Percentiles rank a stretch among this genome's conserved stretches.
Evolutionary conservation across 1,140 invertebrate genomes (phyloP).

Genomic region (Drosophila truncata): DNA sequence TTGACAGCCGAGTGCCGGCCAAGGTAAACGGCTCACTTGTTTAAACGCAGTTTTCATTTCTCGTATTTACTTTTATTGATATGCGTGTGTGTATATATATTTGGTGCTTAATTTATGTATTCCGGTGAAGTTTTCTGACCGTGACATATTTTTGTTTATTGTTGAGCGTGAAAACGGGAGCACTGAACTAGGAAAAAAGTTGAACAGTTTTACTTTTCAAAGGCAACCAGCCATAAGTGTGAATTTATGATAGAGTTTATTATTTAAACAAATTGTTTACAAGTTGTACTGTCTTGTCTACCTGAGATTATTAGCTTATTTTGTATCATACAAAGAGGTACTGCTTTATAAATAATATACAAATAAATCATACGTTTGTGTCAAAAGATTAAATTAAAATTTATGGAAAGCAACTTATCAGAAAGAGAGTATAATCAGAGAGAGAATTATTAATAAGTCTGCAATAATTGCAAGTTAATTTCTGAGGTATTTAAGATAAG

Average conservation of each 20-base stretch:
- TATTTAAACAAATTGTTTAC: constrained; percentile 12
- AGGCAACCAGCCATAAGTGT: background rate
- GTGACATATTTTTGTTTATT: constrained; percentile 57
- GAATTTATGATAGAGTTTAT: background rate
- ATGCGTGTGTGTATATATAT: constrained; percentile 2
- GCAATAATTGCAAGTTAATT: constrained; percentile 4
- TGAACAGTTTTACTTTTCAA: constrained; percentile 1
- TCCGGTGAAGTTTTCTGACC: constrained; percentile 69
- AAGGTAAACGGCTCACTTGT: constrained; percentile 60
- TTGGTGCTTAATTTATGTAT: constrained; percentile 67
- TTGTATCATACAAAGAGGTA: background rate
- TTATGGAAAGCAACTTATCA: constrained; percentile 4
- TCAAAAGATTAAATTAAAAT: constrained; percentile 1
- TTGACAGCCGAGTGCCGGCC: constrained; percentile 62
- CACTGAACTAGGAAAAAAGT: constrained; percentile 52
- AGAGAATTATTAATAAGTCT: background rate
- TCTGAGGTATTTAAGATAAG: background rate
- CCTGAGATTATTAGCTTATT: background rate
- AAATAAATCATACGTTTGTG: background rate
- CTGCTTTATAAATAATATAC: background rate
- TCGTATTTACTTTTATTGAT: constrained; percentile 35
- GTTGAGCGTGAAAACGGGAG: constrained; percentile 10
- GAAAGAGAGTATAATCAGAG: background rate
- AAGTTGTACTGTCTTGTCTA: background rate
- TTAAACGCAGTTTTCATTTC: constrained; percentile 42